A percentile compares a stretch with the other conserved stretches of the same genome.
phyloP scores from a whole-genome alignment of 2,888 invertebrate genomes.

The Eupithecia pulchellata region DNA sequence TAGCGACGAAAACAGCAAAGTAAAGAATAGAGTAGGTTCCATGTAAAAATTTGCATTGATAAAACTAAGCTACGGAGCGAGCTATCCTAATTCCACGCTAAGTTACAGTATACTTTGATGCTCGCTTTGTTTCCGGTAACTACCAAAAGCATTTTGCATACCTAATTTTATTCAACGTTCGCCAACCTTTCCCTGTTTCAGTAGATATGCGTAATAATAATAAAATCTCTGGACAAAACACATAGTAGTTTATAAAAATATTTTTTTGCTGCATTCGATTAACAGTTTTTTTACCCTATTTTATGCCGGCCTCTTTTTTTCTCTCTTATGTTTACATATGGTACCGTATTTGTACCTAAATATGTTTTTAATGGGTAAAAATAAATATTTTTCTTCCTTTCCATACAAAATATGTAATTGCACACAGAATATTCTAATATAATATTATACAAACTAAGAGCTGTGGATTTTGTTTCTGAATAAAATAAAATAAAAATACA shows the following conservation, averaged over 20 bases:
- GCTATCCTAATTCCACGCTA: slow-evolving; percentile 19
- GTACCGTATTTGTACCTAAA: too few relatives aligned
- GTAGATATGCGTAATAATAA: slow-evolving; percentile 23
- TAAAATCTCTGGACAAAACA: slow-evolving; percentile 13
- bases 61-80: slow-evolving; percentile 9
- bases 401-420: too few relatives aligned
- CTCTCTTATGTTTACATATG: too few relatives aligned
- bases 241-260: slow-evolving; percentile 10
- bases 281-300: background rate
- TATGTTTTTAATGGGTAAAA: too few relatives aligned
- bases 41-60: slow-evolving; percentile 6
- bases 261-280: background rate
- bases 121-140: slow-evolving; percentile 29
- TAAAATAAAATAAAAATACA: too few relatives aligned
- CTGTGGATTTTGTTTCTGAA: too few relatives aligned
- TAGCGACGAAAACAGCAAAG: too few relatives aligned
- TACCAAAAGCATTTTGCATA: slow-evolving; percentile 28
- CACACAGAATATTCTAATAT: too few relatives aligned
- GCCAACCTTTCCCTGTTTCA: slow-evolving; percentile 24
- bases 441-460: too few relatives aligned
- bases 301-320: too few relatives aligned
- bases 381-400: too few relatives aligned
- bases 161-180: slow-evolving; percentile 25
- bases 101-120: slow-evolving; percentile 26
- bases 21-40: too few relatives aligned